Evolutionary conservation across 2,113 vertebrate genomes (phyloP).

Genomic region (Cynocephalus volans): DNA sequence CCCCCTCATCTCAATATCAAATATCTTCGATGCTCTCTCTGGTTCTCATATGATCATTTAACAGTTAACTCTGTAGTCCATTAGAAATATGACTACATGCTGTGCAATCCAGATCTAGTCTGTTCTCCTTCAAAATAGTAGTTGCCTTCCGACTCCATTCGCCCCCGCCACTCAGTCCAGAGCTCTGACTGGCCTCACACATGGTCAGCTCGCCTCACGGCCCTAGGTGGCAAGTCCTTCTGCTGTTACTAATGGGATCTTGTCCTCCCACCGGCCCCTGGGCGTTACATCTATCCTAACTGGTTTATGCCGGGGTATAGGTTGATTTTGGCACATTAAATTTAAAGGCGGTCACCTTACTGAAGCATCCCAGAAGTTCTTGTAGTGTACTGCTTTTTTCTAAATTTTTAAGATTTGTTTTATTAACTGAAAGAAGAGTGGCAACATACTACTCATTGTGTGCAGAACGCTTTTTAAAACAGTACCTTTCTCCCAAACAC

Average conservation of each 20-base stretch:
- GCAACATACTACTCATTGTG: background rate
- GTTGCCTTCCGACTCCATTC: rapidly evolving
- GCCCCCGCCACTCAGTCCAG: background rate
- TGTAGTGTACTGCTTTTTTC: background rate
- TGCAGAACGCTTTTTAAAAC: background rate
- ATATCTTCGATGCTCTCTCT: background rate
- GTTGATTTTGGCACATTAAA: background rate
- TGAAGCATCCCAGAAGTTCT: background rate
- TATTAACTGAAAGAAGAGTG: background rate
- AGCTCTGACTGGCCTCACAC: rapidly evolving
- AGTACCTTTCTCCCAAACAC: background rate
- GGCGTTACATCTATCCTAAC: background rate
- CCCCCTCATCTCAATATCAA: background rate
- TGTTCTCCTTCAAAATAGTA: background rate
- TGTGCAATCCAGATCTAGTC: background rate
- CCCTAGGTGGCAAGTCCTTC: background rate
- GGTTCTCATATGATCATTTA: background rate
- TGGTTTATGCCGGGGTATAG: too few species aligned
- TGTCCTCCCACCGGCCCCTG: background rate
- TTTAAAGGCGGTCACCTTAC: background rate
- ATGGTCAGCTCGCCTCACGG: rapidly evolving
- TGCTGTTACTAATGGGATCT: background rate
- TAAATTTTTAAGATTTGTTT: background rate
- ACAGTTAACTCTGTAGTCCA: background rate
- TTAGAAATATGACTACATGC: background rate